Evolutionary conservation across 2,113 vertebrate species (phyloP).

Genomic region (Erpornis zantholeuca): DNA sequence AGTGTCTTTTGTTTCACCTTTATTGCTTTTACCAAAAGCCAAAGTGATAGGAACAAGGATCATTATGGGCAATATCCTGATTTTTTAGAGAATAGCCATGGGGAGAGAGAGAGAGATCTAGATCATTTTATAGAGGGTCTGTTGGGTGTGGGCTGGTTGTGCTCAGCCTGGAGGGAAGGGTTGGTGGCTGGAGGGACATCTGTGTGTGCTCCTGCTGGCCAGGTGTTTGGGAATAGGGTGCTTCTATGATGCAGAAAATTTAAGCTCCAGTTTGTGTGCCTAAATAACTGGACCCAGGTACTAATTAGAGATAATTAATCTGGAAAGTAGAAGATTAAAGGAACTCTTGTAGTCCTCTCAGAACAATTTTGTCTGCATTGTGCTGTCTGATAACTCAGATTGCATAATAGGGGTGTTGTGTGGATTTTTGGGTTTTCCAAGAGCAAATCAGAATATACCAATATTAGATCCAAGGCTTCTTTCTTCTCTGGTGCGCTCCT

Average conservation of each 20-base stretch:
- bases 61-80: background rate
- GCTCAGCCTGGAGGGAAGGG: background rate
- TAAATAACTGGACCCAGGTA: background rate
- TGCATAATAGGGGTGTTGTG: background rate
- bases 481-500: background rate
- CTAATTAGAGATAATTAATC: slow-evolving; percentile 18
- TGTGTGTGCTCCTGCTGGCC: background rate
- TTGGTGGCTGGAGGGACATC: accelerated
- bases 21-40: background rate
- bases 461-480: background rate
- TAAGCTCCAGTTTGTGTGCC: background rate
- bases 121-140: background rate
- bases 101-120: background rate
- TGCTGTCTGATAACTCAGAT: background rate
- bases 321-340: background rate
- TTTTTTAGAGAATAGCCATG: background rate
- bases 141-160: background rate
- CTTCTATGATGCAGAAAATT: background rate
- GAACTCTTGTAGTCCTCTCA: background rate
- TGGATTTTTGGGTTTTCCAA: background rate
- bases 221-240: background rate
- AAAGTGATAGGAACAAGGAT: background rate
- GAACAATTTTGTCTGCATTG: background rate
- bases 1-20: background rate
- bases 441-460: background rate